Conservation (phyloP, 2,888 invertebrate genomes). For the Polydrusus cervinus region DNA sequence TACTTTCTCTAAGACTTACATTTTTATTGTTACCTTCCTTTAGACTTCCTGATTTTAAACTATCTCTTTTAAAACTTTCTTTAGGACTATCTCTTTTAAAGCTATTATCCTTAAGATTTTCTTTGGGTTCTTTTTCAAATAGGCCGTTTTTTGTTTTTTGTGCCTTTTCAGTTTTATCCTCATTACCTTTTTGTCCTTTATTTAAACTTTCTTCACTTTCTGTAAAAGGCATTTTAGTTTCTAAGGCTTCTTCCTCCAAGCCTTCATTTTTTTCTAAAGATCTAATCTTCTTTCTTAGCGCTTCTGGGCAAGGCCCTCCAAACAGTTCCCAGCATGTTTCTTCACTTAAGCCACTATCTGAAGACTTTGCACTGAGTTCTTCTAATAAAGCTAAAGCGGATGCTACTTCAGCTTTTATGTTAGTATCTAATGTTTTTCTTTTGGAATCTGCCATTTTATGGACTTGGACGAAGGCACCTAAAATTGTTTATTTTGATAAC, state of each 20-base stretch:
- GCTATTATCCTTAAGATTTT: neutral
- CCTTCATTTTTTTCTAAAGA: neutral
- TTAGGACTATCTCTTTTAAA: too few relatives aligned
- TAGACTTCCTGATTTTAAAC: too few relatives aligned
- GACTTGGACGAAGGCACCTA: neutral
- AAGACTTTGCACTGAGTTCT: constrained; percentile 43
- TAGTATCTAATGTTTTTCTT: neutral
- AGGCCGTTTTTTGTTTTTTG: neutral
- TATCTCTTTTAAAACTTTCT: too few relatives aligned
- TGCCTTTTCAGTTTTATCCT: neutral
- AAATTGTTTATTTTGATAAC: too few relatives aligned
- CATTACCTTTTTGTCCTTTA: neutral
- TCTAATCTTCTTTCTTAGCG: constrained; percentile 27
- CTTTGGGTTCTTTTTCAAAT: neutral
- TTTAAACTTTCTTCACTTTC: neutral
- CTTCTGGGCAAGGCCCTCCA: constrained; percentile 51
- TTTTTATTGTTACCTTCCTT: too few relatives aligned
- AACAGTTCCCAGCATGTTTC: constrained; percentile 50
- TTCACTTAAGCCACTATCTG: constrained; percentile 53
- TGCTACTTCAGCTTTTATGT: constrained; percentile 33
- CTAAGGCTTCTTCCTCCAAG: neutral
- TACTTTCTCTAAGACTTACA: too few relatives aligned
- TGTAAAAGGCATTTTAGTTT: neutral
- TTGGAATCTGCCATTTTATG: neutral
- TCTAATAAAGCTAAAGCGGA: constrained; percentile 40